phyloP scores from a whole-genome alignment of 1,140 invertebrate species.

The Cotesia glomerata region DNA sequence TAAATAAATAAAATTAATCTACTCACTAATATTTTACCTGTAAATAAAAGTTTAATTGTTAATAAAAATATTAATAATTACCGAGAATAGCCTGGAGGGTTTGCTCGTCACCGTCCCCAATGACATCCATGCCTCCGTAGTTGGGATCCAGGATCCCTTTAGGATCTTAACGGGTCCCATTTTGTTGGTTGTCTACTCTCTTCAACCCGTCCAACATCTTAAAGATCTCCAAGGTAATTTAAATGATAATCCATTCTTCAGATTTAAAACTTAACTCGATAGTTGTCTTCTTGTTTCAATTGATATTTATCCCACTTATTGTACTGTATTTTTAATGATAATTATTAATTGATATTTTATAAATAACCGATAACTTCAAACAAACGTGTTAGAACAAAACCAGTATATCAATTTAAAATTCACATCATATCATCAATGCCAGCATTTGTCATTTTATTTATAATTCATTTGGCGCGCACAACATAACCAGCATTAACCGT shows the following conservation, averaged over 20 bases:
- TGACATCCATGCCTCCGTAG: constrained; percentile 59
- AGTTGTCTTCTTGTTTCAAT: neutral
- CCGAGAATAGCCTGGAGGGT: constrained; percentile 62
- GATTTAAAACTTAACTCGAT: no score
- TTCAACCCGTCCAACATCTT: constrained; percentile 20
- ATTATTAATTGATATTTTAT: no score
- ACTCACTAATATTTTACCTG: no score
- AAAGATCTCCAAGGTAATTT: constrained; percentile 13
- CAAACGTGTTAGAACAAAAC: no score
- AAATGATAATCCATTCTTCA: constrained; percentile 14
- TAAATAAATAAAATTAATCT: no score
- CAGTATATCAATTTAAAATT: no score
- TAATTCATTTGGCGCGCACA: neutral
- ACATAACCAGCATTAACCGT: neutral
- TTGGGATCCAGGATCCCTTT: constrained; percentile 47
- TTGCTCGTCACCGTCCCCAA: constrained; percentile 60
- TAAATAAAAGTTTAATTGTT: neutral
- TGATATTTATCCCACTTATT: neutral
- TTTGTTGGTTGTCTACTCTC: constrained; percentile 40
- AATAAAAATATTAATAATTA: constrained; percentile 34
- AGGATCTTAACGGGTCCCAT: constrained; percentile 58
- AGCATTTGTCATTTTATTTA: no score
- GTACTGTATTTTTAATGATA: no score
- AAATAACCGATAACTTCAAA: no score
- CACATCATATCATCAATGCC: no score